Base-by-base conservation (phyloP, 1,140 invertebrate genomes). In the Macrotrachela quadricornifera region DNA sequence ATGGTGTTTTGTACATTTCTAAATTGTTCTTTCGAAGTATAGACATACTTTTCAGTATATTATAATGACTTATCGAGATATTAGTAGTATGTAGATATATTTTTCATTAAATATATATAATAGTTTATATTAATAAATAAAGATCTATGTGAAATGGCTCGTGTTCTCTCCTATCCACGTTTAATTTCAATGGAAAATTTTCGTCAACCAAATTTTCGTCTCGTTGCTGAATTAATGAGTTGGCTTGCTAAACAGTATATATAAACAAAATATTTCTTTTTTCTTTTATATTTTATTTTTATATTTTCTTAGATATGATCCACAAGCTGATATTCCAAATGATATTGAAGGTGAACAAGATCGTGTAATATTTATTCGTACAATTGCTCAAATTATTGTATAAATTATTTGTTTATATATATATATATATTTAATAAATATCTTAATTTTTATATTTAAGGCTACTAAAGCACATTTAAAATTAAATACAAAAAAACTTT, bases 141-240 rank as follows among this genome's bases (percentile, higher is more conserved):
- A 96, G 90, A 92, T 78, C 83, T 95, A 63, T 85, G 82, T 21
- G 91, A 97, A 75, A 87, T 88, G 68, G 80, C 95, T 71, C 77
- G 87, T 54, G 77, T 82, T 8, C 72, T 96, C 14, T 87, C 86
- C 0, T 96, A 88, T 72, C 81, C 80, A 0, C 75, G 81, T 10
- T 69, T 85, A 8, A 81, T 97, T 56, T 94, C 90, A 0, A 73
- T 95, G 63, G 85, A 87, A 57, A 92, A 91, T 72, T 94, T 92
- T 72, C 77, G 80, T 44, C 74, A 77, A 54, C 80, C 83, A 14
- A 85, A 84, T 69, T 88, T 88, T 64, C 74, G 76, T 40, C 66
- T 87, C 10, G 79, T 95, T 44, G 85, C 85, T 42, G 82, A 88
- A 67, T 79, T 95, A 56, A 66, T 95, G 4, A 76, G 80, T 46